Conservation (phyloP, 2,113 vertebrate genomes). For the Apistogramma diplotaenia region DNA sequence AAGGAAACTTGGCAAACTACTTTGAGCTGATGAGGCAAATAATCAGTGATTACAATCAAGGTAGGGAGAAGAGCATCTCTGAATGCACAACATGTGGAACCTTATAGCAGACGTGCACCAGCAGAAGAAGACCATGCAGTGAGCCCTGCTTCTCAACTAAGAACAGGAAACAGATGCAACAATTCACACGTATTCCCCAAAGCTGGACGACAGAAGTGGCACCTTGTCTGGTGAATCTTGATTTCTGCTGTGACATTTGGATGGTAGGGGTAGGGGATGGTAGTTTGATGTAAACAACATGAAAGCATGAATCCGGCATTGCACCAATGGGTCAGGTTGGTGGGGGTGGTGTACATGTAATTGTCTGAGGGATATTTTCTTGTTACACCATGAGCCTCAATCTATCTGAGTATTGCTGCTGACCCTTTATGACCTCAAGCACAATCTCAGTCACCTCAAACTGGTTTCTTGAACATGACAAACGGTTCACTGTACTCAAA, state of each 20-base stretch:
- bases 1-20: background rate
- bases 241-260: background rate
- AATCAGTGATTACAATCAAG: background rate
- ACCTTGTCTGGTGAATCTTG: background rate
- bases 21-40: background rate
- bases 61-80: background rate
- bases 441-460: background rate
- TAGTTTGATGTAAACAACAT: background rate
- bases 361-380: background rate
- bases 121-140: too few relatives aligned
- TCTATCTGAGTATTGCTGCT: background rate
- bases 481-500: background rate
- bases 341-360: background rate
- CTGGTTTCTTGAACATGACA: background rate
- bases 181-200: background rate
- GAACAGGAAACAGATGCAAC: background rate
- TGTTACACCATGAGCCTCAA: background rate
- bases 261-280: background rate
- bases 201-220: background rate
- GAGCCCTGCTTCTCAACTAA: too few relatives aligned
- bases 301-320: background rate
- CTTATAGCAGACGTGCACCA: background rate
- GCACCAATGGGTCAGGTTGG: background rate
- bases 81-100: background rate
- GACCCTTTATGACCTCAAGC: background rate